Evolutionary conservation across 2,888 invertebrate species (phyloP).

Genomic region (Taphrorychus bicolor): DNA sequence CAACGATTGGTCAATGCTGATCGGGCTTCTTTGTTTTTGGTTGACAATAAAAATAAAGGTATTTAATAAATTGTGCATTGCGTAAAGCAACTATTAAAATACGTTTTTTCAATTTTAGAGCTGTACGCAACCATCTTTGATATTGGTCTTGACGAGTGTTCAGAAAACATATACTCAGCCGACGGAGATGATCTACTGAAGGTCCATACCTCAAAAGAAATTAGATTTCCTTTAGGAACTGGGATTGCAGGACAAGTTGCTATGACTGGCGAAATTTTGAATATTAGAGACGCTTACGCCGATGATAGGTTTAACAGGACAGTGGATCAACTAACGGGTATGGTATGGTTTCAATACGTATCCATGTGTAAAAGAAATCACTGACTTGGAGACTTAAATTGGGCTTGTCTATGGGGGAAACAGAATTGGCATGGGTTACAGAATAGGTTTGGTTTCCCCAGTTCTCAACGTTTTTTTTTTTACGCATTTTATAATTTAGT

Average conservation of each 20-base stretch:
- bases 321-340: slow-evolving; percentile 69
- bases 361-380: no score
- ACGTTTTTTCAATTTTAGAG: slow-evolving; percentile 57
- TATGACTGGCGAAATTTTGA: slow-evolving; percentile 77
- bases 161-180: slow-evolving; percentile 46
- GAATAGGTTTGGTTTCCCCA: no score
- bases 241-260: slow-evolving; percentile 88
- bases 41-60: slow-evolving; percentile 71
- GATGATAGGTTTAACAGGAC: slow-evolving; percentile 79
- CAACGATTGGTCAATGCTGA: slow-evolving; percentile 84
- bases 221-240: slow-evolving; percentile 75
- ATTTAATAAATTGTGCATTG: background rate
- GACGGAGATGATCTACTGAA: slow-evolving; percentile 46
- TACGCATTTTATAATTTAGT: no score
- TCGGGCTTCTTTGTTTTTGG: slow-evolving; percentile 81
- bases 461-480: no score
- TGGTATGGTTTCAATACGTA: no score
- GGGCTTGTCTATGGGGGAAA: no score
- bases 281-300: slow-evolving; percentile 82
- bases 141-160: slow-evolving; percentile 60
- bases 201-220: slow-evolving; percentile 62
- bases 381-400: no score
- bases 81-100: background rate
- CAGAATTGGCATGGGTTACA: no score
- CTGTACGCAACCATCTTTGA: slow-evolving; percentile 86